Evolutionary conservation across 1,140 invertebrate genomes (phyloP), one percentile per base, ranked within the genome.

Genomic region (Drosophila guanche): DNA sequence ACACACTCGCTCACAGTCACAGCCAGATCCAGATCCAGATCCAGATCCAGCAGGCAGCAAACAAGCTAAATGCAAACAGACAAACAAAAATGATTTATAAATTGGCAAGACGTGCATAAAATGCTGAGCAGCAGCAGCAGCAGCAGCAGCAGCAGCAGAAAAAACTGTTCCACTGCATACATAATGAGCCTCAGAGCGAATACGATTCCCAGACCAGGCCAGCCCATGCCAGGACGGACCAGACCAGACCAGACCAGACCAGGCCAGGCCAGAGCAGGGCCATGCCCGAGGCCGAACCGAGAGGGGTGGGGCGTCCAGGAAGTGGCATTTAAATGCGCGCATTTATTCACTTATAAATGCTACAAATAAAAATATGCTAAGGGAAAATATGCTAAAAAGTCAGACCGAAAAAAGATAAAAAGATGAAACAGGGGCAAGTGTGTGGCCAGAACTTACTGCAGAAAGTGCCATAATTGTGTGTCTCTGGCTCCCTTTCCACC

Each of bases 61-160:
- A 69, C 75, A 88, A 71, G 76, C 83, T 76, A 86, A 77, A 85
- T 78, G 81, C 81, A 85, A 85, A 85, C 81, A 85, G 83, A 77
- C 81, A 85, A 88, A 85, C 81, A 85, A 81, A 85, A 85, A 88
- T 88, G 83, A 88, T 88, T 88, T 88, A 88, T 88, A 88, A 88
- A 88, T 88, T 88, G 84, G 83, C 79, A 83, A 77, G 71, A 88
- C 83, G 83, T 88, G 83, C 79, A 88, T 88, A 88, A 88, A 88
- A 88, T 88, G 74, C 75, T 88, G 79, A 89, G 70, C 71, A 88
- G 60, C 45, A 72, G 27, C 33, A 59, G 48, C 14, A 45, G 42
- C n/a, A n/a, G n/a, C n/a, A 89, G 70, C 71, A 88, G 60, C 45
- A 72, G 27, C 33, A 59, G 48, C 14, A 45, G 42, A 40, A 43